Percentiles rank a stretch among this genome's conserved stretches.
These are phyloP conservation scores for Apis mellifera DNA, from an alignment of 1,140 invertebrate genomes.

Conservation along the genomic window Amel_HAv3.1 CM009931.2:11706001-11706500, in stretches of 20 bases:
- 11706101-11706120: background rate
- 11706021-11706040: conserved; percentile 94
- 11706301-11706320: conserved; percentile 89
- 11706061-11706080: background rate
- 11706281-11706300: conserved; percentile 94
- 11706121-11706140: conserved; percentile 84
- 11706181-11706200: conserved; percentile 90
- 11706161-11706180: conserved; percentile 90
- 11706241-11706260: conserved; percentile 77
- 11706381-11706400: background rate
- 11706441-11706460: no score
- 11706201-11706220: conserved; percentile 93
- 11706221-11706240: conserved; percentile 83
- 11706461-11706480: conserved; percentile 73
- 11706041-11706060: conserved; percentile 85
- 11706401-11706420: background rate
- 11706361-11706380: conserved; percentile 89
- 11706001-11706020: conserved; percentile 88
- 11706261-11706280: conserved; percentile 91
- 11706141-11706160: conserved; percentile 89
- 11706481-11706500: conserved; percentile 83
- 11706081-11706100: background rate
- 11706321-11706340: conserved; percentile 93
- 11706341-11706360: conserved; percentile 95
- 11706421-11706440: background rate